Conservation (phyloP, 2,888 invertebrate species). For the Uloborus plumipes region DNA sequence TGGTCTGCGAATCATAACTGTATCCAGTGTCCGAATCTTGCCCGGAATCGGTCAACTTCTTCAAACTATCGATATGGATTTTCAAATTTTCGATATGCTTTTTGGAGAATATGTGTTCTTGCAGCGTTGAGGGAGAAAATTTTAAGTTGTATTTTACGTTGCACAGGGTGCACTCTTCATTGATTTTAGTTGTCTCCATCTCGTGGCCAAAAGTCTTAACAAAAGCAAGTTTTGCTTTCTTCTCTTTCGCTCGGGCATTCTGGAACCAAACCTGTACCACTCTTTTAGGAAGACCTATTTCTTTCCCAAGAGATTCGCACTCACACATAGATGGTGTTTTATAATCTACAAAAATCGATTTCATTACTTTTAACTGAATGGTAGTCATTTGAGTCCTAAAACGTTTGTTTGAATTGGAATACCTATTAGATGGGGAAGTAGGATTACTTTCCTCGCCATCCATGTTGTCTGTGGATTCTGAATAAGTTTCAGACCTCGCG, state of each 20-base stretch:
- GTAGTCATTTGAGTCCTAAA: constrained; percentile 93
- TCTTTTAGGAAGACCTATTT: constrained; percentile 93
- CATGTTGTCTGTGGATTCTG: constrained; percentile 64
- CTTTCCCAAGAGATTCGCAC: constrained; percentile 89
- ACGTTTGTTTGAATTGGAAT: constrained; percentile 91
- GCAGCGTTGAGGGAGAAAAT: constrained; percentile 81
- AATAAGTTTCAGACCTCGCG: constrained; percentile 62
- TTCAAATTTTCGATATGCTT: constrained; percentile 82
- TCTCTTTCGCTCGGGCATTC: constrained; percentile 98
- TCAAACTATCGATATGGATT: constrained; percentile 54
- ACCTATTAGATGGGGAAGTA: constrained; percentile 43
- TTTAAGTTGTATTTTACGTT: constrained; percentile 92
- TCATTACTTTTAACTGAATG: constrained; percentile 87
- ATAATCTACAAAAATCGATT: constrained; percentile 91
- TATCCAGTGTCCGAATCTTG: constrained; percentile 49
- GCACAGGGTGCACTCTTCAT: constrained; percentile 90
- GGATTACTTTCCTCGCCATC: constrained; percentile 63
- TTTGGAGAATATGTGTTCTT: constrained; percentile 96
- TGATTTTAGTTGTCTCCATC: constrained; percentile 70
- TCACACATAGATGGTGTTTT: constrained; percentile 98
- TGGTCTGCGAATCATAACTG: constrained; percentile 20
- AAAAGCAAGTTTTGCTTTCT: constrained; percentile 81
- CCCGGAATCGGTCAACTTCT: constrained; percentile 48
- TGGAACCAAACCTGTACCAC: constrained; percentile 95
- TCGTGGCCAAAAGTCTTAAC: constrained; percentile 67